Evolutionary conservation across 1,140 invertebrate species (phyloP), one percentile per base, ranked within the genome.

Genomic region (Apolygus lucorum): DNA sequence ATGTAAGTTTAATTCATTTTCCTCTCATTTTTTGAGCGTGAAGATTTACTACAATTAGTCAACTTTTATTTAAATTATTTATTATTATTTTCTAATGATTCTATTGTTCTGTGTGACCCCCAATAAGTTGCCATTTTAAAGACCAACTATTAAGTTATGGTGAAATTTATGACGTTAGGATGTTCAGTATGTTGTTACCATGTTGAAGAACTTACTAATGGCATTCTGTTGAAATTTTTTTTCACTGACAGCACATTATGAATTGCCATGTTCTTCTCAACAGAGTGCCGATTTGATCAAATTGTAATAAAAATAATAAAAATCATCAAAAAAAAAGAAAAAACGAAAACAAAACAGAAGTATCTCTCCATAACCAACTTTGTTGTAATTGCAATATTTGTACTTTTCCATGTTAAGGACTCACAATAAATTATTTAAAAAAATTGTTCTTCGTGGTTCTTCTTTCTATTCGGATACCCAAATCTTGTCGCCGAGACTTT

Each of bases 371-470:
- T 70, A 73, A 73, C 69, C 52, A 70, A 73, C 68, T 73, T 73
- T 71, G 70, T 73, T 73, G 72, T 73, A 73, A 73, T 71, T 73
- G 72, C 72, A 73, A 73, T 73, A 73, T 73, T 73, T 73, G 72
- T 73, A 73, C 72, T 73, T 73, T 73, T 73, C 72, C 72, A 73
- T 73, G 70, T 73, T 73, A 68, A 71, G 68, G 71, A 73, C 68
- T 73, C 72, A 73, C 72, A 73, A 73, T 73, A 73, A 73, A 73
- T 73, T 73, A 73, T 72, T 73, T 70, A 71, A 73, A 73, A 71
- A 73, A 69, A 65, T 8, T 49, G 17, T 49, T 49, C 34, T 17
- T 49, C 34, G 34, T 49, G 34, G 17, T 8, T 49, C 8, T 49
- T 49, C 34, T n/a, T n/a, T n/a, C n/a, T n/a, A n/a, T n/a, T n/a